phyloP scores from a whole-genome alignment of 2,888 invertebrate species.

The Melipona beecheii region DNA sequence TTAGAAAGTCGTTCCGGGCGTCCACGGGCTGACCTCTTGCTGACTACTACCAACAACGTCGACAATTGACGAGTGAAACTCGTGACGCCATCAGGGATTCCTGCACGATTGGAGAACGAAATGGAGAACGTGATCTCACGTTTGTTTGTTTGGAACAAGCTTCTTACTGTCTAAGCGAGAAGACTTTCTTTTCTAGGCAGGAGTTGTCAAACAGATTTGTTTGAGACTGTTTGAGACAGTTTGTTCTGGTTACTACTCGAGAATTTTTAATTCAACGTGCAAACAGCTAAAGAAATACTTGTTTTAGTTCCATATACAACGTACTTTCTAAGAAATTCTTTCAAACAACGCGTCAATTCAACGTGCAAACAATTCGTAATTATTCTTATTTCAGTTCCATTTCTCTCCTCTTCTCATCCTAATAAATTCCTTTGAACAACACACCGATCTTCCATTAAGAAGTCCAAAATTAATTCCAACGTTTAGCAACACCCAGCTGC shows the following conservation, averaged over 20 bases:
- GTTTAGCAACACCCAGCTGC: neutral
- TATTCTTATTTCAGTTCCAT: too few species aligned
- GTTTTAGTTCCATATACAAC: too few species aligned
- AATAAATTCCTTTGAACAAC: too few species aligned
- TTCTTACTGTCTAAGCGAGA: neutral
- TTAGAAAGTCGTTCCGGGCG: conserved; percentile 21
- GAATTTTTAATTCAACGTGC: too few species aligned
- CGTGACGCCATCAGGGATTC: neutral
- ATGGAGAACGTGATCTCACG: neutral
- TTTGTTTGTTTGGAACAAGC: neutral
- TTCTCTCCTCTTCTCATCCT: too few species aligned
- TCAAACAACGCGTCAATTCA: too few species aligned
- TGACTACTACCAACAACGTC: neutral
- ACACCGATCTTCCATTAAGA: too few species aligned
- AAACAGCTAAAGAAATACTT: too few species aligned
- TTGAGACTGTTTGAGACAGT: too few species aligned
- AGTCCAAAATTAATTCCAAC: neutral
- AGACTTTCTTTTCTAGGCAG: neutral
- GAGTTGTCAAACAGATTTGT: neutral
- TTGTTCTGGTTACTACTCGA: too few species aligned
- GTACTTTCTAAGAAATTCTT: too few species aligned
- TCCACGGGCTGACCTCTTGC: neutral
- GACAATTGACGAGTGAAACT: neutral
- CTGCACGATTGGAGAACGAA: neutral
- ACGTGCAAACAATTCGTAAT: too few species aligned